These are phyloP conservation scores for Climacteris rufus DNA, from an alignment of 2,113 vertebrate genomes.

Conservation along the genomic window DNA sequence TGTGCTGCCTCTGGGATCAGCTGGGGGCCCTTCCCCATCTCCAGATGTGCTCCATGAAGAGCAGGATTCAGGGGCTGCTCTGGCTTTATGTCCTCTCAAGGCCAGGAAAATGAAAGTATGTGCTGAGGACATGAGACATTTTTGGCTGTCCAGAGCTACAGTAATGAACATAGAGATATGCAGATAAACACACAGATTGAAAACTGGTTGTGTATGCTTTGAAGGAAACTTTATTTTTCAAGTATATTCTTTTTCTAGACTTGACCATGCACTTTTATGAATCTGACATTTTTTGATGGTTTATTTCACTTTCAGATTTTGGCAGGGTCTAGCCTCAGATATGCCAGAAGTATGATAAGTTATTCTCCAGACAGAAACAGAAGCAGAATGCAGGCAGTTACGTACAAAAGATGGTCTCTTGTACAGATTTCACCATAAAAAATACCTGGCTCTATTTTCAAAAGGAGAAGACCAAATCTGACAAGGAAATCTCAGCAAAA, in stretches of 20 bases:
- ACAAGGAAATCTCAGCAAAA: neutral
- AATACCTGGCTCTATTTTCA: neutral
- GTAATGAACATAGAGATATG: neutral
- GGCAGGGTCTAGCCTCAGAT: conserved; percentile 26
- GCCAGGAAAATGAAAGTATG: neutral
- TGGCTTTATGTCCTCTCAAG: neutral
- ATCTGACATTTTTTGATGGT: conserved; percentile 40
- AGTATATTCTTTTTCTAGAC: conserved; percentile 1
- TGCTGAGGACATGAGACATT: neutral
- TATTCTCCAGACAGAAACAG: conserved; percentile 52
- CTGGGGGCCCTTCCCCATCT: neutral
- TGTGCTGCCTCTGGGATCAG: neutral
- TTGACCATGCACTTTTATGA: conserved; percentile 53
- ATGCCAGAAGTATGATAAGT: conserved; percentile 48
- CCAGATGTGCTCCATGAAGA: neutral
- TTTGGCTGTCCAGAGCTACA: neutral
- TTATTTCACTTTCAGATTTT: conserved; percentile 62
- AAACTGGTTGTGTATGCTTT: neutral
- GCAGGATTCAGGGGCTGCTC: neutral
- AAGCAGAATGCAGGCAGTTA: conserved; percentile 24
- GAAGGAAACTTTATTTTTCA: conserved; percentile 15
- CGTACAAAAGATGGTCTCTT: neutral
- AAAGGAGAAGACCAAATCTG: neutral
- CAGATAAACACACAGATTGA: neutral
- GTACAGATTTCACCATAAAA: neutral